Evolutionary conservation across 2,113 vertebrate genomes (phyloP).

Genomic region (Atherinomorus stipes): DNA sequence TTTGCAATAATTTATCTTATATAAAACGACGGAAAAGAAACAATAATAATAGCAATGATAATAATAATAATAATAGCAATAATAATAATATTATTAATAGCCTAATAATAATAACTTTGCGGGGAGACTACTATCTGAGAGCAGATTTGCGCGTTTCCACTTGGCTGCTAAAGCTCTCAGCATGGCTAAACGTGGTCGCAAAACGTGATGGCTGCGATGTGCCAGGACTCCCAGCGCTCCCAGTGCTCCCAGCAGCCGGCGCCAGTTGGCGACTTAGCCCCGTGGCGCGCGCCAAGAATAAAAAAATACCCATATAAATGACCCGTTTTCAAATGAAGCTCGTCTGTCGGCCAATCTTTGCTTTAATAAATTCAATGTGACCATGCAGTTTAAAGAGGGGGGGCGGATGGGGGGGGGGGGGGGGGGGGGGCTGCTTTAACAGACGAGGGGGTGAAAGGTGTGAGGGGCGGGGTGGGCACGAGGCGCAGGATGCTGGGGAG

Average conservation of each 20-base stretch:
- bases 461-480: background rate
- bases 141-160: constrained; percentile 76
- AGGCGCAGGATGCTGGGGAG: background rate
- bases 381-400: constrained; percentile 53
- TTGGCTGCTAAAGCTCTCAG: constrained; percentile 77
- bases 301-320: constrained; percentile 79
- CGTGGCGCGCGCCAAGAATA: constrained; percentile 72
- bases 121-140: too few species aligned
- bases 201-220: constrained; percentile 76
- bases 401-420: constrained; percentile 44
- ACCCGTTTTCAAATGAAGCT: constrained; percentile 77
- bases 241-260: constrained; percentile 69
- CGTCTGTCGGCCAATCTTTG: constrained; percentile 59
- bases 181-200: constrained; percentile 82
- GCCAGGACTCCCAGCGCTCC: constrained; percentile 79
- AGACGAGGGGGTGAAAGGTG: background rate
- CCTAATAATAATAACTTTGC: background rate
- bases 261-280: constrained; percentile 81
- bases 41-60: too few species aligned
- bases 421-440: background rate
- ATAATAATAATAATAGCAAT: background rate
- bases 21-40: too few species aligned
- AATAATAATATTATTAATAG: constrained; percentile 14
- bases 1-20: too few species aligned
- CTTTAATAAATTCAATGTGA: constrained; percentile 69